These are phyloP conservation scores for Orchesella cincta DNA, from an alignment of 1,140 invertebrate genomes.

Conservation along the genomic window DNA sequence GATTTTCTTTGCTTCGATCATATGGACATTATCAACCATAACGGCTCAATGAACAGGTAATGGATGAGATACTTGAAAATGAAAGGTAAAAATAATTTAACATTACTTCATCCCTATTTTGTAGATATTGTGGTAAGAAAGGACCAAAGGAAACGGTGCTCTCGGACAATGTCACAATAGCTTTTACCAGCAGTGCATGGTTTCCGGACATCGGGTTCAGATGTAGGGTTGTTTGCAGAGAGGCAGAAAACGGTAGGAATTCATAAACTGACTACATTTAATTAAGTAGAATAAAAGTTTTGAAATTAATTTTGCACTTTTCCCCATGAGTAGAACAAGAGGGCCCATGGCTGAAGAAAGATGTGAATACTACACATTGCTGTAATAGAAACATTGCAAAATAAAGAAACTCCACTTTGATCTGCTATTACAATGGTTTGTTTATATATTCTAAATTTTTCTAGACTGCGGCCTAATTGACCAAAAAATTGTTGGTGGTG, in stretches of 20 bases:
- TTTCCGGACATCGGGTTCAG: slow-evolving; percentile 42
- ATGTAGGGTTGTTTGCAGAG: slow-evolving; percentile 38
- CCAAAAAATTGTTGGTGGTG: slow-evolving; percentile 47
- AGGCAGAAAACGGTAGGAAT: background rate
- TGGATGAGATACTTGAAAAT: slow-evolving; percentile 24
- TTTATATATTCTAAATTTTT: too few species aligned
- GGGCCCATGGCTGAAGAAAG: too few species aligned
- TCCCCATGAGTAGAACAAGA: too few species aligned
- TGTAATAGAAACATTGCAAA: too few species aligned
- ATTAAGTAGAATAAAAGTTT: too few species aligned
- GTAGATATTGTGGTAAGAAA: slow-evolving; percentile 44
- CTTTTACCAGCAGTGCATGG: slow-evolving; percentile 41
- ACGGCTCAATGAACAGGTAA: slow-evolving; percentile 38
- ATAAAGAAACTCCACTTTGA: too few species aligned
- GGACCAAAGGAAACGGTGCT: slow-evolving; percentile 31
- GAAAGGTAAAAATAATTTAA: background rate
- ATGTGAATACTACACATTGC: too few species aligned
- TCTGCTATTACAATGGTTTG: too few species aligned
- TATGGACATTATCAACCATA: slow-evolving; percentile 41
- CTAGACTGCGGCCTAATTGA: slow-evolving; percentile 39
- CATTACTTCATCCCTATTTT: background rate
- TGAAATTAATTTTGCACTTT: too few species aligned
- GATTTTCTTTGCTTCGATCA: slow-evolving; percentile 49
- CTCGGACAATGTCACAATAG: slow-evolving; percentile 30
- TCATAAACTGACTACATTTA: too few species aligned